Conservation (phyloP, 2,888 invertebrate genomes). For the Pollenia griseotomentosa region DNA sequence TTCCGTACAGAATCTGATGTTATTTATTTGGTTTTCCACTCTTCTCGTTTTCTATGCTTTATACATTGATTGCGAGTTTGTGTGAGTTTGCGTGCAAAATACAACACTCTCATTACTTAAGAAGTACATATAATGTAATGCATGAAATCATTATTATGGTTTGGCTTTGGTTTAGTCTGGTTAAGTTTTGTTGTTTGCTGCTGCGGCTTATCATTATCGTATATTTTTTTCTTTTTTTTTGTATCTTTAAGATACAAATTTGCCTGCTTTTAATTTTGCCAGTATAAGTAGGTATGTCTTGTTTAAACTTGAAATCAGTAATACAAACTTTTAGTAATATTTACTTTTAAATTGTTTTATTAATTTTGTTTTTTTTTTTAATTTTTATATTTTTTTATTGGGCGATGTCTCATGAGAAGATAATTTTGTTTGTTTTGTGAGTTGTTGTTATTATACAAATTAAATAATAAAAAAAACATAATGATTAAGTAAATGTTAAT, state of each 20-base stretch:
- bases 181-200: slow-evolving; percentile 8
- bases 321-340: slow-evolving; percentile 25
- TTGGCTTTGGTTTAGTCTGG: slow-evolving; percentile 25
- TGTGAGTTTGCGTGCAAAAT: not conserved
- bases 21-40: too few relatives aligned
- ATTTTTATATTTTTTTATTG: too few relatives aligned
- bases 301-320: slow-evolving; percentile 29
- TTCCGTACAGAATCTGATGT: too few relatives aligned
- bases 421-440: slow-evolving; percentile 25
- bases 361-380: too few relatives aligned
- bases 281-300: slow-evolving; percentile 19
- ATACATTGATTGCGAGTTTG: too few relatives aligned
- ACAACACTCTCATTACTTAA: slow-evolving; percentile 20
- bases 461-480: slow-evolving; percentile 9
- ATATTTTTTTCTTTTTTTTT: not conserved
- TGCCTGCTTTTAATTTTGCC: slow-evolving; percentile 10
- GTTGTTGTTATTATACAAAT: slow-evolving; percentile 19
- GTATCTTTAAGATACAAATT: slow-evolving; percentile 2
- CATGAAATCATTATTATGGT: slow-evolving; percentile 10
- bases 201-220: slow-evolving; percentile 5
- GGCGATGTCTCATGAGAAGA: not conserved
- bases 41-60: too few relatives aligned
- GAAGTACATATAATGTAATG: slow-evolving; percentile 13
- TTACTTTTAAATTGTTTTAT: not conserved
- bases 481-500: slow-evolving; percentile 17